Percentiles rank a stretch among this genome's conserved stretches.
Conservation (phyloP, 2,888 invertebrate species). For the Charanyca ferruginea region DNA sequence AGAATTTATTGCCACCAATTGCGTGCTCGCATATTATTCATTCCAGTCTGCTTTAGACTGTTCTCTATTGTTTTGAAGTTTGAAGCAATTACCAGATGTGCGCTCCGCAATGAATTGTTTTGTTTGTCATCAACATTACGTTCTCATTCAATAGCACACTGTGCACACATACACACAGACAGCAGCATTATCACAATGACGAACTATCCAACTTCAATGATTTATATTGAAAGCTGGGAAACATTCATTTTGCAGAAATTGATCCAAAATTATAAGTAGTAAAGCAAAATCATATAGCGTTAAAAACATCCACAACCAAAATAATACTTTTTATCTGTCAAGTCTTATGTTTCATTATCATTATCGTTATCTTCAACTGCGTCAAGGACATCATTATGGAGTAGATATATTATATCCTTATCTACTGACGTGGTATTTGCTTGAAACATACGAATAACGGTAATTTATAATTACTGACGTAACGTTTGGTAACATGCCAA, state of each 20-base stretch:
- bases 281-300: conserved; percentile 1
- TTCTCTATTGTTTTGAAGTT: conserved; percentile 38
- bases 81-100: conserved; percentile 58
- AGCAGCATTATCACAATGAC: conserved; percentile 19
- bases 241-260: neutral
- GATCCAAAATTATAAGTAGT: neutral
- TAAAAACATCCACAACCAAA: conserved; percentile 60
- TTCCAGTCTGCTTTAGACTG: conserved; percentile 8
- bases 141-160: conserved; percentile 45
- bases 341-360: conserved; percentile 64
- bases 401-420: conserved; percentile 61
- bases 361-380: conserved; percentile 71
- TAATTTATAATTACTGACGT: conserved; percentile 46
- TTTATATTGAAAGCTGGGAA: neutral
- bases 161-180: conserved; percentile 32
- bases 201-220: neutral
- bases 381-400: conserved; percentile 76
- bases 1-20: conserved; percentile 11
- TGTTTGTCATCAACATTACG: conserved; percentile 58
- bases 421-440: conserved; percentile 61
- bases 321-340: conserved; percentile 60
- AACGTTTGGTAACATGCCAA: conserved; percentile 45
- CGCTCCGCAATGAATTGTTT: conserved; percentile 49
- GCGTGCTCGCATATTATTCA: conserved; percentile 10
- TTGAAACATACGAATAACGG: conserved; percentile 35